Conservation (phyloP, 2,797 vertebrate genomes). For the Borostomias antarcticus region DNA sequence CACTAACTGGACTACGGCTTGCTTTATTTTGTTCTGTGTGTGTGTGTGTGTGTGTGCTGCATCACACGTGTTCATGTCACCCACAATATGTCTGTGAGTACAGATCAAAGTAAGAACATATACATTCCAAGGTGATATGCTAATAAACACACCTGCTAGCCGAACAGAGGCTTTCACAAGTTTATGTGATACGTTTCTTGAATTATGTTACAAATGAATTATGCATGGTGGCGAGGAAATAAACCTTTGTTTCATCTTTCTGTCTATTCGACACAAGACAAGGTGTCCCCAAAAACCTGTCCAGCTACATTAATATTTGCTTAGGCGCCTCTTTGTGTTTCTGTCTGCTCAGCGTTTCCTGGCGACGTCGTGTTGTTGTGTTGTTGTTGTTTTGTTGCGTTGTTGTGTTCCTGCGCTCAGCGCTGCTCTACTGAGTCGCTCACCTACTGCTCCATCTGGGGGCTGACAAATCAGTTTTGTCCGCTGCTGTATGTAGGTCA, state of each 20-base stretch:
- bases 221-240: neutral
- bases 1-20: no score
- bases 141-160: neutral
- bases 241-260: neutral
- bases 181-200: neutral
- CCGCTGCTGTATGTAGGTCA: constrained; percentile 69
- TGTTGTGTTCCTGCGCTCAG: neutral
- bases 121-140: neutral
- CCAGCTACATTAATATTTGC: constrained; percentile 5
- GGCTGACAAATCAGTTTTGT: constrained; percentile 57
- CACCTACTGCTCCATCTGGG: constrained; percentile 38
- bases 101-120: no score
- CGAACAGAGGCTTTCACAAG: neutral
- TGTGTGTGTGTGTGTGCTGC: constrained; percentile 3
- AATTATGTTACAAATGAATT: constrained; percentile 7
- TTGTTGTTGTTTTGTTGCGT: no score
- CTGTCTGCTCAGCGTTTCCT: constrained; percentile 42
- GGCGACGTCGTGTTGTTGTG: neutral
- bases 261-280: constrained; percentile 9
- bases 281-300: constrained; percentile 2
- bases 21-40: neutral
- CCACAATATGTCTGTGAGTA: neutral
- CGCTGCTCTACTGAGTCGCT: constrained; percentile 31
- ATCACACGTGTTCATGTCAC: neutral
- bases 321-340: constrained; percentile 27